A percentile compares a stretch with the other conserved stretches of the same genome.
Evolutionary conservation across 1,140 invertebrate species (phyloP).

Genomic region (Ephestia elutella): DNA sequence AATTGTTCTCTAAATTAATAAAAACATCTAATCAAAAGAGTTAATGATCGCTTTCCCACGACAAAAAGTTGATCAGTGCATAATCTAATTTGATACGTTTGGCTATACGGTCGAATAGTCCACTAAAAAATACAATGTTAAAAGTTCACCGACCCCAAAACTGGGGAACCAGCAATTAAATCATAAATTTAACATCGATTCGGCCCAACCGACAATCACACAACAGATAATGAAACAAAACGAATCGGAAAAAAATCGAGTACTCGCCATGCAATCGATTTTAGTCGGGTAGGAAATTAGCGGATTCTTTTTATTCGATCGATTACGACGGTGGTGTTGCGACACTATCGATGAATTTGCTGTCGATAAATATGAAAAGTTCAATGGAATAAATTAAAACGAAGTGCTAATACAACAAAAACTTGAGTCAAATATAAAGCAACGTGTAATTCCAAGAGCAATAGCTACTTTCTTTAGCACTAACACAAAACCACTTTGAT

Average conservation of each 20-base stretch:
- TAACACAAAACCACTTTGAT: no score
- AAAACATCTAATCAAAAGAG: no score
- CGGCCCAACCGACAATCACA: constrained; percentile 67
- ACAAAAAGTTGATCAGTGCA: not conserved
- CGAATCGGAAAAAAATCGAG: constrained; percentile 29
- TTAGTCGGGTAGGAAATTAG: constrained; percentile 13
- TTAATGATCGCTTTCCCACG: not conserved
- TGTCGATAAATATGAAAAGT: not conserved
- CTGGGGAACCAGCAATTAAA: constrained; percentile 61
- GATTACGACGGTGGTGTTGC: constrained; percentile 20
- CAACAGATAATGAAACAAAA: constrained; percentile 64
- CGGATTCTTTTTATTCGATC: constrained; percentile 26
- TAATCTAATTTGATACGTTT: constrained; percentile 14
- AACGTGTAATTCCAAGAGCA: no score
- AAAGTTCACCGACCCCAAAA: constrained; percentile 45
- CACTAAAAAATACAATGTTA: constrained; percentile 21
- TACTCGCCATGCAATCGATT: constrained; percentile 1
- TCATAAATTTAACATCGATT: constrained; percentile 64
- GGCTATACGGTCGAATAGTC: constrained; percentile 37
- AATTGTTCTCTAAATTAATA: no score
- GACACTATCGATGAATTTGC: not conserved
- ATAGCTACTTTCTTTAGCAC: no score
- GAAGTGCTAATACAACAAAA: no score
- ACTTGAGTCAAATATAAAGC: no score
- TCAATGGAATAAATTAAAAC: not conserved